Base-by-base conservation (phyloP, 2,797 vertebrate species). In the Aphelocoma californica region DNA sequence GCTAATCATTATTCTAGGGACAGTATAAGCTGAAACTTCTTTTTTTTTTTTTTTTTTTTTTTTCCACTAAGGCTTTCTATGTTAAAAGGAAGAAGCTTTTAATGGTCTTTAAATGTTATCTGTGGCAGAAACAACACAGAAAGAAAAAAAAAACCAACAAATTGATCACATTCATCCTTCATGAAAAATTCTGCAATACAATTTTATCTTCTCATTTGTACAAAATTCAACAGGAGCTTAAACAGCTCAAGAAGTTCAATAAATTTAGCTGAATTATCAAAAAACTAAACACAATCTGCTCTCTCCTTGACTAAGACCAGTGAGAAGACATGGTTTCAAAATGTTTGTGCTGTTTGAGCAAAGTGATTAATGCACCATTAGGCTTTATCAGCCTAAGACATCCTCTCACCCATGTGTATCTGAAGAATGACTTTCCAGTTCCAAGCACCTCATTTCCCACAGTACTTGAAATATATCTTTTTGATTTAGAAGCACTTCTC, bases 1-100 rank as follows among this genome's bases (percentile, higher is more conserved):
- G 34, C 29, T 89, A 69, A 74, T 65, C 26, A 34, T 61, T 81
- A 82, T 70, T 88, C 92, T 21, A 85, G 69, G 84, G 60, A 60
- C 73, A 91, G 74, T 24, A 83, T 26, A 92, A 96, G 95, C 40
- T 44, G 36, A 84, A 85, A 73, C 54, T 91, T 92, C 71, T 96
- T 75, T 80, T 78, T 54, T 54, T 91, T 92, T 93, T 92, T 73
- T 34, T 34, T 96, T 75, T 80, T 78, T 54, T 54, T 96, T 75
- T 80, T 78, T 54, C 51, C 34, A 80, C 44, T 69, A 73, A 81
- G 56, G 32, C 5, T 66, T 95, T 71, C 75, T 38, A 65, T 11
- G n/a, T 45, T 74, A 84, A 65, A n/a, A 71, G 18, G 40, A 18
- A 79, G 56, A 90, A 92, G 80, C 29, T 87, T 32, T 38, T 78